A percentile compares a stretch with the other conserved stretches of the same genome.
Evolutionary conservation across 2,888 invertebrate species (phyloP).

Genomic region (Pyrrhia umbra): DNA sequence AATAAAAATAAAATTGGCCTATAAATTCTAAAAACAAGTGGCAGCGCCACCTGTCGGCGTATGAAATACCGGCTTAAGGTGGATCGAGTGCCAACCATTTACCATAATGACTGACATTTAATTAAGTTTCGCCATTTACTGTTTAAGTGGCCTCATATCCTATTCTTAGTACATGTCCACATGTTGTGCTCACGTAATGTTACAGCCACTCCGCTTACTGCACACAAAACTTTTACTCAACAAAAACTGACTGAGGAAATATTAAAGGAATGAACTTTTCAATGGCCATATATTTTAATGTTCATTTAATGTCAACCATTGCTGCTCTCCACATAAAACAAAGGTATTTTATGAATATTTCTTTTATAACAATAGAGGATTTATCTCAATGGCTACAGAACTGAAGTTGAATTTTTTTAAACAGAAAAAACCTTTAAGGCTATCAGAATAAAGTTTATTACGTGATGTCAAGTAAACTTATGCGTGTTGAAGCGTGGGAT

Average conservation of each 20-base stretch:
- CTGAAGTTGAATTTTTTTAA: conserved; percentile 44
- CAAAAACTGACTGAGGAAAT: conserved; percentile 21
- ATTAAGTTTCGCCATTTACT: conserved; percentile 50
- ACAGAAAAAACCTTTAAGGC: conserved; percentile 64
- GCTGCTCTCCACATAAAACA: conserved; percentile 43
- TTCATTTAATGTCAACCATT: conserved; percentile 42
- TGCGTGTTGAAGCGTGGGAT: conserved; percentile 78
- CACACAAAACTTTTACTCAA: conserved; percentile 2
- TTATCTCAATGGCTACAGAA: conserved; percentile 57
- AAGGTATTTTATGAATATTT: conserved; percentile 50
- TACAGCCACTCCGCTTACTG: neutral
- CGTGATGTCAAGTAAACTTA: conserved; percentile 55
- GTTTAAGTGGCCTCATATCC: conserved; percentile 47
- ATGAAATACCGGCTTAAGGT: conserved; percentile 42
- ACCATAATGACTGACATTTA: conserved; percentile 57
- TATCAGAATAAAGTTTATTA: conserved; percentile 67
- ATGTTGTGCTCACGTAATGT: conserved; percentile 8
- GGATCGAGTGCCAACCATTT: conserved; percentile 47
- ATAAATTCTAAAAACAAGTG: conserved; percentile 26
- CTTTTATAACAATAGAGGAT: conserved; percentile 61
- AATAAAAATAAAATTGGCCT: conserved; percentile 21
- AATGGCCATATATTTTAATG: conserved; percentile 27
- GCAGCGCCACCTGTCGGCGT: conserved; percentile 49
- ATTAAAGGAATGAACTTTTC: conserved; percentile 21
- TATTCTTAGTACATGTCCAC: conserved; percentile 32